A percentile compares a stretch with the other conserved stretches of the same genome.
phyloP scores from a whole-genome alignment of 64 coral and sea anemone genomes.

The Stichodactyla helianthus region DNA sequence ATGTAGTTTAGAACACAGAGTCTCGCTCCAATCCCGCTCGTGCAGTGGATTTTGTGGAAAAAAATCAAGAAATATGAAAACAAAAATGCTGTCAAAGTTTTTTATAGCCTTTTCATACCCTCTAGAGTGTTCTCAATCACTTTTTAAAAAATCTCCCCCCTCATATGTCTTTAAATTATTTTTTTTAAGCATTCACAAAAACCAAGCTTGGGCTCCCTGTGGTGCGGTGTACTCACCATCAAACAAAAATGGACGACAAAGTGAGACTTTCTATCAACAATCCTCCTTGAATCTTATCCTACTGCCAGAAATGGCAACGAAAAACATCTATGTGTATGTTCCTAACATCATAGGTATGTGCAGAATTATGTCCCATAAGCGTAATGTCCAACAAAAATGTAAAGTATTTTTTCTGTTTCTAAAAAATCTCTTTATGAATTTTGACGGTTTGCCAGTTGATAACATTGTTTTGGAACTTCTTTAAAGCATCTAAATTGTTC shows the following conservation, averaged over 20 bases:
- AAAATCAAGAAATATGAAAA: too few species aligned
- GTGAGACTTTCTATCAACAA: neutral
- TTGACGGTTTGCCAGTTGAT: too few species aligned
- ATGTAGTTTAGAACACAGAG: neutral
- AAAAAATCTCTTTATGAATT: too few species aligned
- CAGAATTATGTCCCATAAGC: neutral
- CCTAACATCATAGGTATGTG: constrained; percentile 49
- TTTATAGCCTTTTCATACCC: too few species aligned
- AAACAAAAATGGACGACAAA: neutral
- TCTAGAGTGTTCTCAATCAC: too few species aligned
- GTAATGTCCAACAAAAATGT: neutral
- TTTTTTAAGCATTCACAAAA: too few species aligned
- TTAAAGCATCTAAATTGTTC: too few species aligned
- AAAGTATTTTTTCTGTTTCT: neutral
- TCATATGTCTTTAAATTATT: too few species aligned
- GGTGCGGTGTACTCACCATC: neutral
- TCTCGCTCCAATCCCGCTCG: neutral
- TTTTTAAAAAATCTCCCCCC: too few species aligned
- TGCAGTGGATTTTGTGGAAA: neutral
- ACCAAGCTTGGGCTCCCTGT: neutral
- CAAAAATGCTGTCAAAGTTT: too few species aligned
- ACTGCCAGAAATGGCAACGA: neutral
- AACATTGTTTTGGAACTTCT: too few species aligned
- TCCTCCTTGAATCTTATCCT: neutral
- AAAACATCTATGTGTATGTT: constrained; percentile 38